phyloP scores from a whole-genome alignment of 2,888 invertebrate genomes.

The Leucophenga maculata region DNA sequence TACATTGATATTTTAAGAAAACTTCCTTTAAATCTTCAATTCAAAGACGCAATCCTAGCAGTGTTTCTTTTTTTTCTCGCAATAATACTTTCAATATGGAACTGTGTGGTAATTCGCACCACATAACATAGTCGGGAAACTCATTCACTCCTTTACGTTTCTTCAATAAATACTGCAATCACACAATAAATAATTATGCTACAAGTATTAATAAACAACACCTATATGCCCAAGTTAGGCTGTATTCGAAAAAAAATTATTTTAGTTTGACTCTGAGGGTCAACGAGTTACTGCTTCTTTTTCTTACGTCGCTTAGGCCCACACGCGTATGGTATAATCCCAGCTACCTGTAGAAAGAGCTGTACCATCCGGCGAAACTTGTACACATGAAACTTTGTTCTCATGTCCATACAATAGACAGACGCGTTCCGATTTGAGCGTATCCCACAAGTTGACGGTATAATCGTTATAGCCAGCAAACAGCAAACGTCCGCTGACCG shows the following conservation, averaged over 20 bases:
- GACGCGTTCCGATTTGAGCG: conserved; percentile 91
- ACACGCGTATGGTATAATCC: conserved; percentile 91
- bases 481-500: conserved; percentile 93
- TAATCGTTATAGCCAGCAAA: conserved; percentile 99
- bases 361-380: conserved; percentile 97
- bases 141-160: no score
- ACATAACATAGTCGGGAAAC: no score
- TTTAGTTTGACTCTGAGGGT: neutral
- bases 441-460: conserved; percentile 99
- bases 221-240: neutral
- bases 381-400: conserved; percentile 92
- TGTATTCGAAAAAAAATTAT: neutral
- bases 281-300: neutral
- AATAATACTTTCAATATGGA: no score
- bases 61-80: no score
- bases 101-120: no score
- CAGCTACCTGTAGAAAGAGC: conserved; percentile 97
- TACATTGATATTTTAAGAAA: no score
- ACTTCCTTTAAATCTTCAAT: no score
- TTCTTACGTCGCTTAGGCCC: conserved; percentile 58
- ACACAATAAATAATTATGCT: neutral
- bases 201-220: neutral
- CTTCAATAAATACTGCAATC: no score
- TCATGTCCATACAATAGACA: conserved; percentile 96
- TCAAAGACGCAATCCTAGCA: no score